A percentile compares a stretch with the other conserved stretches of the same genome.
Conservation (phyloP, 1,140 invertebrate species). For the Drosophila tsacasi region DNA sequence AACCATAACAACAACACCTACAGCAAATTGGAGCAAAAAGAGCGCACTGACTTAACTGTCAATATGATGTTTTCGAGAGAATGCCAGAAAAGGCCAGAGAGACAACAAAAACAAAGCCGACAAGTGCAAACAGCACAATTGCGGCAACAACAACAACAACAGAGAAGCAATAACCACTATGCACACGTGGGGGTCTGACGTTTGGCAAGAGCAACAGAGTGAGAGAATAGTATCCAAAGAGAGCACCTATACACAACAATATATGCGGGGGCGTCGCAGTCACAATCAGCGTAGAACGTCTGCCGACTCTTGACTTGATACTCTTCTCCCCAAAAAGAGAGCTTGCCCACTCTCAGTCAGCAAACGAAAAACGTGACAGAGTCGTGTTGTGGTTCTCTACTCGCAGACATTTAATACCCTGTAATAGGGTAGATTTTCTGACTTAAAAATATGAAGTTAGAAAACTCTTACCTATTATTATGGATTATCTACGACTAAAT, state of each 20-base stretch:
- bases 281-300: slow-evolving; percentile 54
- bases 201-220: slow-evolving; percentile 6
- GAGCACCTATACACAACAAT: slow-evolving; percentile 31
- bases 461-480: neutral
- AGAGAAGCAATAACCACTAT: slow-evolving; percentile 54
- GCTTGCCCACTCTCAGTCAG: slow-evolving; percentile 33
- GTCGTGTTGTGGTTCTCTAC: slow-evolving; percentile 67
- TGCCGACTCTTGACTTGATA: slow-evolving; percentile 37
- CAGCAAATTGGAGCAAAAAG: slow-evolving; percentile 42
- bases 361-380: slow-evolving; percentile 75
- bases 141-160: slow-evolving; percentile 45
- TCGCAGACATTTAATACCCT: slow-evolving; percentile 46
- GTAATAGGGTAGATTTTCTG: neutral
- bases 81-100: slow-evolving; percentile 41
- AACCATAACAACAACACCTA: slow-evolving; percentile 35
- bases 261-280: slow-evolving; percentile 65
- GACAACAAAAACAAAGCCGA: slow-evolving; percentile 58
- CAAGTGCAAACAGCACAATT: slow-evolving; percentile 54
- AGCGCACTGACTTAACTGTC: slow-evolving; percentile 51
- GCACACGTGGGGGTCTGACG: slow-evolving; percentile 69
- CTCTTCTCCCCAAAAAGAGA: slow-evolving; percentile 18
- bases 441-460: neutral
- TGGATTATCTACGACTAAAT: neutral
- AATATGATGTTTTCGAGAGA: slow-evolving; percentile 55
- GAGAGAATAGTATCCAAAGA: slow-evolving; percentile 22